Evolutionary conservation across 2,888 invertebrate genomes (phyloP).

Genomic region (Protodeltote pygarga): DNA sequence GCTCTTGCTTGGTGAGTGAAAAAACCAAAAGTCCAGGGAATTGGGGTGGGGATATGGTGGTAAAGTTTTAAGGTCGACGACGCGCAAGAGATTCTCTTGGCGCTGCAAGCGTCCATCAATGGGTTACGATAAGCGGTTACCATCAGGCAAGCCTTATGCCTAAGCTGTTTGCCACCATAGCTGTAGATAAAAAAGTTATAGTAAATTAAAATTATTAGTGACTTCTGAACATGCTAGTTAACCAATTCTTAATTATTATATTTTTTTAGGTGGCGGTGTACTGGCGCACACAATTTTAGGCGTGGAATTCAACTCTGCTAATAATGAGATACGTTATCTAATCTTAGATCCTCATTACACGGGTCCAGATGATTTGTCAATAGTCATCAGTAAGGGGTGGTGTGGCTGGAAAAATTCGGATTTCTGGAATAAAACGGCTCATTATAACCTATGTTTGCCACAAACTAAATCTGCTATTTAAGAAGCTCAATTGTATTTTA

Average conservation of each 20-base stretch:
- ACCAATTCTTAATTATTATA: background rate
- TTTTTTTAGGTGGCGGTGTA: slow-evolving; percentile 94
- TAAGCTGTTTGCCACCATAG: no score
- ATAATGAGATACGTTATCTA: slow-evolving; percentile 95
- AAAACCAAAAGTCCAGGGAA: no score
- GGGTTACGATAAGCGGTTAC: no score
- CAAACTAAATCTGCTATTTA: slow-evolving; percentile 81
- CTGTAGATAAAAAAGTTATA: no score
- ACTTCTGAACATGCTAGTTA: background rate
- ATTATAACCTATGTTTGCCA: slow-evolving; percentile 99
- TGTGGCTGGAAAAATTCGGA: slow-evolving; percentile 98
- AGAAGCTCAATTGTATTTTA: slow-evolving; percentile 26
- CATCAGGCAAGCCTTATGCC: no score
- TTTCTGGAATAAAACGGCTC: slow-evolving; percentile 98
- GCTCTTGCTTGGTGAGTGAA: no score
- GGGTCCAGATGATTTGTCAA: slow-evolving; percentile 93
- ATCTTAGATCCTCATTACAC: slow-evolving; percentile 99
- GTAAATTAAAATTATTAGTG: no score
- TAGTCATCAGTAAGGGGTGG: slow-evolving; percentile 95
- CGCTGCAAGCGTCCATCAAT: no score
- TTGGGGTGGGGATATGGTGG: no score
- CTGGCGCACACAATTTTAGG: slow-evolving; percentile 99
- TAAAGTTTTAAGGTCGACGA: no score
- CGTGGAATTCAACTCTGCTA: slow-evolving; percentile 93
- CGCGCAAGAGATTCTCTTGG: no score